Evolutionary conservation across 2,888 invertebrate species (phyloP), one percentile per base, ranked within the genome.

Genomic region (Chrysodeixis includens): DNA sequence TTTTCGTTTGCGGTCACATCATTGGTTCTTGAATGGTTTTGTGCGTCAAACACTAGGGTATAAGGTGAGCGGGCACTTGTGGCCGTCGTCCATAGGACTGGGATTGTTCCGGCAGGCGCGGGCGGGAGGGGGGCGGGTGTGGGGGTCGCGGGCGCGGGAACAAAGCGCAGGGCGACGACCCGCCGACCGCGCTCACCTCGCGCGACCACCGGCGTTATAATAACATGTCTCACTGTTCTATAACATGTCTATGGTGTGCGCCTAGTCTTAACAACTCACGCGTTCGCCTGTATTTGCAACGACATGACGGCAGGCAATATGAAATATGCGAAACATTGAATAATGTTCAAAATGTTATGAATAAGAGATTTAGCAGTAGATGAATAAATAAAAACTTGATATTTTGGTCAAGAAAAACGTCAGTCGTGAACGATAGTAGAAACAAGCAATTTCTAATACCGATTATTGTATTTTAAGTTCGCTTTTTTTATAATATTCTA

Each of bases 151-250:
- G 79, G 82, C 88, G 35, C 68, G 87, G 90, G 92, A 91, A 94
- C 93, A 93, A 93, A 91, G 91, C 88, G 67, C 83, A 80, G 92
- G 92, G 86, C 92, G 86, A 86, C 86, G 92, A 93, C 87, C 89
- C 78, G 77, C 67, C 86, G 86, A 84, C 88, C 86, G 88, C 86
- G 79, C 83, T 88, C 86, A 79, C 84, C 85, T 87, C 85, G 77
- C 74, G 78, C 74, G 78, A 78, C 81, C 78, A 81, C 78, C 82
- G 59, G 71, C 76, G 75, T 83, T 84, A 82, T 81, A 81, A 81
- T 79, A 82, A 22, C 22, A 51, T 51, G 22, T 18, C 22, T 40
- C 40, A 40, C 40, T 40, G 40, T 40, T 40, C 40, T 40, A 40
- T 40, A 40, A 40, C 40, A 40, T 71, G 67, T 67, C 74, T 76